A percentile compares a stretch with the other conserved stretches of the same genome.
These are phyloP conservation scores for Pomacea maculata DNA, from an alignment of 1,140 invertebrate genomes.

Conservation along the genomic window DNA sequence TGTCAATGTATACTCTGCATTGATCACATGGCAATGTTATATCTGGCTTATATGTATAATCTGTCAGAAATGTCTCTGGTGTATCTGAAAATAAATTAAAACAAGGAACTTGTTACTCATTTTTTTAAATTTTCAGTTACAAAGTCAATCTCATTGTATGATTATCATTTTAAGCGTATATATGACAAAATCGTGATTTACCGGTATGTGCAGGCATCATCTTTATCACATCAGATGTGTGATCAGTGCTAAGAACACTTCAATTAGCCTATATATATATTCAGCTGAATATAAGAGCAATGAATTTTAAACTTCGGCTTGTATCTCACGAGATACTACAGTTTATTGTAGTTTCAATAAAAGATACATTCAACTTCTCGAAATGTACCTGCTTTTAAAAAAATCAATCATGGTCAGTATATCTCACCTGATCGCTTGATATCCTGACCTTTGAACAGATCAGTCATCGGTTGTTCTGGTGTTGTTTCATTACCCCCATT, in stretches of 20 bases:
- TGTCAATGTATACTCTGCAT: slow-evolving; percentile 49
- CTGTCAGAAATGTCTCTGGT: slow-evolving; percentile 53
- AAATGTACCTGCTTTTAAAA: background rate
- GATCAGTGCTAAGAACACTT: too few species aligned
- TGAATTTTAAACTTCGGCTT: background rate
- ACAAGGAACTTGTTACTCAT: background rate
- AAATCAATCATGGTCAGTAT: background rate
- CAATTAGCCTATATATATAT: background rate
- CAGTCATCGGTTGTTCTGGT: slow-evolving; percentile 15
- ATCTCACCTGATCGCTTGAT: slow-evolving; percentile 23
- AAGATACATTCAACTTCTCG: background rate
- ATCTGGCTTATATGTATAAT: slow-evolving; percentile 42
- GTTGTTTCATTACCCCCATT: background rate
- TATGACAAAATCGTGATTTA: too few species aligned
- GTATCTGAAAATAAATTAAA: slow-evolving; percentile 48
- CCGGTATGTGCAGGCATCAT: too few species aligned
- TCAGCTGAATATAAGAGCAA: background rate
- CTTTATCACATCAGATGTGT: too few species aligned
- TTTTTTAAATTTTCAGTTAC: background rate
- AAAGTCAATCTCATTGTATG: too few species aligned
- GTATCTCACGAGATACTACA: background rate
- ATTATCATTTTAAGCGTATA: too few species aligned
- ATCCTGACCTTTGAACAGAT: slow-evolving; percentile 24
- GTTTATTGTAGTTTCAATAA: background rate
- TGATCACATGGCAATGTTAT: slow-evolving; percentile 57